These are phyloP conservation scores for Onychomys torridus DNA, from an alignment of 2,797 vertebrate species.

Conservation along the genomic window DNA sequence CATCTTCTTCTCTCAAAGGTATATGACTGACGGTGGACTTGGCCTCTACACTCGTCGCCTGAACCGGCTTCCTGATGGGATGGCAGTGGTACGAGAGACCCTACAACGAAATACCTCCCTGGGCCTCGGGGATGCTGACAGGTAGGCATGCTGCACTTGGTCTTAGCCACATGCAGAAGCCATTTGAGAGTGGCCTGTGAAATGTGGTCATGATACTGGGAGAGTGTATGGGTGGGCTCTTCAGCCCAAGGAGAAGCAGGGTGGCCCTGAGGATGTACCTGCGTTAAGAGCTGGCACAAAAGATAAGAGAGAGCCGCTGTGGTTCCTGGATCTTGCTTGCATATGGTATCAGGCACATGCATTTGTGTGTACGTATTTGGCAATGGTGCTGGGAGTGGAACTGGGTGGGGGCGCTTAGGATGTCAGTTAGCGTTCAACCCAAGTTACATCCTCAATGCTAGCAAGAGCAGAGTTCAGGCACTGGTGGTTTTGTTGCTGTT, in stretches of 20 bases:
- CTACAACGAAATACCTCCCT: constrained; percentile 92
- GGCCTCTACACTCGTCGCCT: constrained; percentile 95
- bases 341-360: rapidly evolving
- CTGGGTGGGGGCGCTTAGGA: background rate
- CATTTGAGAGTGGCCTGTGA: background rate
- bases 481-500: background rate
- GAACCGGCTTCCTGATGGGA: constrained; percentile 95
- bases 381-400: too few relatives aligned
- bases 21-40: constrained; percentile 97
- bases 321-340: background rate
- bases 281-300: background rate
- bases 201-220: rapidly evolving
- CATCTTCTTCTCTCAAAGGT: constrained; percentile 87
- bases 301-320: background rate
- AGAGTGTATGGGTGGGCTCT: background rate
- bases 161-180: background rate
- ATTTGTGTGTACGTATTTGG: background rate
- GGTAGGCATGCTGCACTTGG: constrained; percentile 85
- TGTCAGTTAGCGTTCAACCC: background rate
- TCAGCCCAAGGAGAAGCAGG: rapidly evolving
- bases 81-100: constrained; percentile 95
- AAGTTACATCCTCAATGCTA: background rate
- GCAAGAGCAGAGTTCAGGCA: background rate
- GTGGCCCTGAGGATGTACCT: background rate
- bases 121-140: constrained; percentile 97